These are phyloP conservation scores for Trilocha varians DNA, from an alignment of 2,888 invertebrate species.

Conservation along the genomic window DNA sequence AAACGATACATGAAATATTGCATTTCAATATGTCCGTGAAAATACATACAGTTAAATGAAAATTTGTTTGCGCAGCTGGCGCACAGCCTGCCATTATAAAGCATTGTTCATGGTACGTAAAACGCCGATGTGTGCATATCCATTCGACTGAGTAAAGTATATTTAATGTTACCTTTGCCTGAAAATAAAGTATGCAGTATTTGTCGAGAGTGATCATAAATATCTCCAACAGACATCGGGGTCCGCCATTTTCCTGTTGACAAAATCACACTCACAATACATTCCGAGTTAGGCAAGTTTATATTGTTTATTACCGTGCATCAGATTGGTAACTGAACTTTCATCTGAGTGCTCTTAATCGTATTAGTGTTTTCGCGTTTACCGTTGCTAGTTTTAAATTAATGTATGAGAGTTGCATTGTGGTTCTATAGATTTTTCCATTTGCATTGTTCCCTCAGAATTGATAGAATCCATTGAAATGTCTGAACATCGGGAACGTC, in stretches of 20 bases:
- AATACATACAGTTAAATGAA: not conserved
- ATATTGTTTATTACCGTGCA: constrained; percentile 50
- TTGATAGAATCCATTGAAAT: constrained; percentile 42
- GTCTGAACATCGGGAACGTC: constrained; percentile 34
- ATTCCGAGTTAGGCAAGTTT: constrained; percentile 65
- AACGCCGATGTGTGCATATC: constrained; percentile 9
- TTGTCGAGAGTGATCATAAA: constrained; percentile 62
- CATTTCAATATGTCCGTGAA: not conserved
- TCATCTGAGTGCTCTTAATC: constrained; percentile 24
- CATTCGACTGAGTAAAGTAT: constrained; percentile 29
- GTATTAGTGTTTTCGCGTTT: constrained; percentile 25
- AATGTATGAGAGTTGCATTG: not conserved
- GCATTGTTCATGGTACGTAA: constrained; percentile 7
- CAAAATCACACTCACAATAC: constrained; percentile 65
- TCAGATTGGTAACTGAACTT: constrained; percentile 38
- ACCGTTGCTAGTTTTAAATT: not conserved
- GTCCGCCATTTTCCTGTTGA: constrained; percentile 70
- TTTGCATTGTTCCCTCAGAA: constrained; percentile 13
- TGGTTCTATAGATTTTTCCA: not conserved
- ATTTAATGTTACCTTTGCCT: constrained; percentile 49
- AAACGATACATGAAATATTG: not conserved
- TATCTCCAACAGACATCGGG: constrained; percentile 55
- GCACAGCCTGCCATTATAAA: not conserved
- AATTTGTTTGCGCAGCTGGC: constrained; percentile 5
- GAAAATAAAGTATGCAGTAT: constrained; percentile 61